These are phyloP conservation scores for Salmo trutta DNA, from an alignment of 2,797 vertebrate species.

Conservation along the genomic window DNA sequence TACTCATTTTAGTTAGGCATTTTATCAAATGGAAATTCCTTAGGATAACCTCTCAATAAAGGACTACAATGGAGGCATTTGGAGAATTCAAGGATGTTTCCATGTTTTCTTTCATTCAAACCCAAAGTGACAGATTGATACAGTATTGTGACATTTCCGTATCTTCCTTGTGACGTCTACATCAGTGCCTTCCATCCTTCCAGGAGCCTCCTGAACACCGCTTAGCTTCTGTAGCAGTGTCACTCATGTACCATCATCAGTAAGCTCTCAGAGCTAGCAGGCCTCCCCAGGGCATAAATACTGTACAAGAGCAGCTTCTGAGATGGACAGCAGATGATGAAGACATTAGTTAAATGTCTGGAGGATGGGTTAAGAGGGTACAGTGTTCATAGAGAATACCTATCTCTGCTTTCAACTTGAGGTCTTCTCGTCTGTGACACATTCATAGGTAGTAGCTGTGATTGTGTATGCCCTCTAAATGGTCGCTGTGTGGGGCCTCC, in stretches of 20 bases:
- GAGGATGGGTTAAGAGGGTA: slow-evolving; percentile 25
- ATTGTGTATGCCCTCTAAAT: not conserved
- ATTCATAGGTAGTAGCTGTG: not conserved
- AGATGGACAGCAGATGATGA: slow-evolving; percentile 41
- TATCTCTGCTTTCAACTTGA: not conserved
- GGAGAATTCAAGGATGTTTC: not conserved
- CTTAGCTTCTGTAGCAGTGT: not conserved
- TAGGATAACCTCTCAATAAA: not conserved
- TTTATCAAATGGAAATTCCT: not conserved
- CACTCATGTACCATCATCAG: slow-evolving; percentile 35
- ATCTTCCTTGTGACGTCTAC: not conserved
- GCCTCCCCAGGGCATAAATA: slow-evolving; percentile 7
- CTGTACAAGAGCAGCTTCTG: not conserved
- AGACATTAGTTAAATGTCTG: slow-evolving; percentile 28
- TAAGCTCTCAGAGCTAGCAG: slow-evolving; percentile 29
- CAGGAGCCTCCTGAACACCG: not conserved
- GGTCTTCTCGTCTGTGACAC: not conserved
- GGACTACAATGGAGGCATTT: not conserved
- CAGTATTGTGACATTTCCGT: not conserved
- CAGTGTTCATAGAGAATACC: not conserved
- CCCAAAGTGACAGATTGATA: not conserved
- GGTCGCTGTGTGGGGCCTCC: not conserved
- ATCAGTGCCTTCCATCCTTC: not conserved
- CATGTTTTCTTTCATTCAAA: not conserved
- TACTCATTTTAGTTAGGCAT: too few species aligned